A percentile compares a stretch with the other conserved stretches of the same genome.
phyloP scores from a whole-genome alignment of 2,888 invertebrate species.

The Rhamphomyia laevipes region DNA sequence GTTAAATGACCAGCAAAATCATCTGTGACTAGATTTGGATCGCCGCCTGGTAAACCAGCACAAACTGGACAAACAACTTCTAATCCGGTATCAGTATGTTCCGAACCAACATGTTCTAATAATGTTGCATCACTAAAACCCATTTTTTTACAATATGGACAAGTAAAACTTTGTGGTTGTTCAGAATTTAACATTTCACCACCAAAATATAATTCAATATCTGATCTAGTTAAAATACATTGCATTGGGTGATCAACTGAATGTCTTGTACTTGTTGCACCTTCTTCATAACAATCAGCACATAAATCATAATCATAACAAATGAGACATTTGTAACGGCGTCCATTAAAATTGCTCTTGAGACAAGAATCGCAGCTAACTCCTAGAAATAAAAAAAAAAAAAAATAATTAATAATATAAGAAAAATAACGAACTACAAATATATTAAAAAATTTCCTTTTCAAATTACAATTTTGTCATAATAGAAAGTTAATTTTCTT shows the following conservation, averaged over 20 bases:
- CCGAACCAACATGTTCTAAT: constrained; percentile 80
- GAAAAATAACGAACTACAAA: too few species aligned
- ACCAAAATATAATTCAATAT: constrained; percentile 94
- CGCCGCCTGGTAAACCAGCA: constrained; percentile 91
- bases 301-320: constrained; percentile 99
- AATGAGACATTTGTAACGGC: constrained; percentile 96
- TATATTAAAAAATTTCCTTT: too few species aligned
- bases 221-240: constrained; percentile 92
- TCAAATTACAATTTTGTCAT: too few species aligned
- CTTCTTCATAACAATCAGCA: constrained; percentile 88
- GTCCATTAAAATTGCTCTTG: constrained; percentile 93
- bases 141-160: constrained; percentile 95
- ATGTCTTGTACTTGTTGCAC: constrained; percentile 83
- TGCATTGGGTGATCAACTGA: constrained; percentile 97
- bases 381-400: constrained; percentile 50
- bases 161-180: constrained; percentile 92
- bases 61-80: constrained; percentile 98
- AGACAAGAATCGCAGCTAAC: constrained; percentile 99
- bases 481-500: too few species aligned
- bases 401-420: constrained; percentile 4
- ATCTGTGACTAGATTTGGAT: constrained; percentile 95
- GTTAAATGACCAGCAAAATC: constrained; percentile 95
- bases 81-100: constrained; percentile 81
- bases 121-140: constrained; percentile 88
- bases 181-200: constrained; percentile 86